Percentiles rank a stretch among this genome's conserved stretches.
Conservation (phyloP, 2,113 vertebrate species). For the Mastomys coucha region DNA sequence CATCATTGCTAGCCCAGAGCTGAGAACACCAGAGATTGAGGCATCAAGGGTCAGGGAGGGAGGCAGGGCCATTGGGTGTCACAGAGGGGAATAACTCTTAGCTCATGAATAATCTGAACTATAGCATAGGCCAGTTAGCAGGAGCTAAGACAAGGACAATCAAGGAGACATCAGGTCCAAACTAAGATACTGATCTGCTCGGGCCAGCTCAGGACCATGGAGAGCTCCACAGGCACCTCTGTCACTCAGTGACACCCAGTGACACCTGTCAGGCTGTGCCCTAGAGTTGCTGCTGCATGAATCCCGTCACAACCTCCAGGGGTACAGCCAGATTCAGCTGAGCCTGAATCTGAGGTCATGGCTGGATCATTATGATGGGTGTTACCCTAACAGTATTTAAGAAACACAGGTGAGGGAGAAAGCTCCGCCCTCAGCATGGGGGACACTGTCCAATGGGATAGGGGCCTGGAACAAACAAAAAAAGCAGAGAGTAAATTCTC, state of each 20-base stretch:
- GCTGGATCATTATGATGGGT: constrained; percentile 21
- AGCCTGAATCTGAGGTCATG: background rate
- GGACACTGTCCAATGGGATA: background rate
- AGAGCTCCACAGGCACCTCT: constrained; percentile 46
- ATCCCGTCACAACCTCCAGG: background rate
- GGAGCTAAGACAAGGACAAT: background rate
- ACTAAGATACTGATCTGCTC: constrained; percentile 65
- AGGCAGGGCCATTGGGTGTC: background rate
- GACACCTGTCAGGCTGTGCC: constrained; percentile 46
- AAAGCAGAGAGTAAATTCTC: background rate
- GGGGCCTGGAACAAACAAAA: background rate
- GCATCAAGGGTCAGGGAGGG: background rate
- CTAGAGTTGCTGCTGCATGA: background rate
- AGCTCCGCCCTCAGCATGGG: background rate
- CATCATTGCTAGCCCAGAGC: background rate
- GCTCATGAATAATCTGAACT: background rate
- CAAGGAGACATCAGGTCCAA: background rate
- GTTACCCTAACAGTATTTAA: background rate
- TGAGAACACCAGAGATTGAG: background rate
- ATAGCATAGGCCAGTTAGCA: background rate
- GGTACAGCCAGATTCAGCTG: background rate
- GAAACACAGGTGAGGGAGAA: background rate
- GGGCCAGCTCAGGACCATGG: constrained; percentile 73
- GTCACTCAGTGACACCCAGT: background rate
- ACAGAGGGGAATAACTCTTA: background rate